Evolutionary conservation across 2,113 vertebrate species (phyloP).

Genomic region (Noctilio leporinus): DNA sequence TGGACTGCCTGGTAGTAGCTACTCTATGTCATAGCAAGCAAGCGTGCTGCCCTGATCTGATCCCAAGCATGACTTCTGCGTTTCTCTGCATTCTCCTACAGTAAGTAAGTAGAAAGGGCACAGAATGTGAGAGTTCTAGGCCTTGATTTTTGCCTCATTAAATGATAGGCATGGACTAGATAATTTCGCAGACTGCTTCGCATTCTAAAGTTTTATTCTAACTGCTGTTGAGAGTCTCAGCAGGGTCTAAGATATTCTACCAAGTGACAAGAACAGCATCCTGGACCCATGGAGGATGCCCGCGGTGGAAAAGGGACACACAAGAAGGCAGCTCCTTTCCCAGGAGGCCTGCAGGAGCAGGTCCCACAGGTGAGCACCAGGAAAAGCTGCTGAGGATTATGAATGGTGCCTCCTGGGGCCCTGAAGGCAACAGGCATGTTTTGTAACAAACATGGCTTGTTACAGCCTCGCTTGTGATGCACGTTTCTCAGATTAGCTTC

Average conservation of each 20-base stretch:
- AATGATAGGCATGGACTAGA: neutral
- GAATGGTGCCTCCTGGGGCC: neutral
- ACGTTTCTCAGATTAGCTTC: slow-evolving; percentile 16
- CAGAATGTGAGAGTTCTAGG: neutral
- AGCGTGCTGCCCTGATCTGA: neutral
- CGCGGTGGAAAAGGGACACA: neutral
- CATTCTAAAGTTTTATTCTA: neutral
- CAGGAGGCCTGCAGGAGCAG: accelerated
- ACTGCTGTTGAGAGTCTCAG: neutral
- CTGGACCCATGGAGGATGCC: neutral
- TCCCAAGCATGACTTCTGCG: neutral
- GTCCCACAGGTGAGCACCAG: neutral
- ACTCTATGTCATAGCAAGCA: neutral
- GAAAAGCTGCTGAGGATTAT: neutral
- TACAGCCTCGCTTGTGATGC: neutral
- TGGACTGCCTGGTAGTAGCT: neutral
- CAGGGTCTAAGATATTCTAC: neutral
- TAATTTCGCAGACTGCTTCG: neutral
- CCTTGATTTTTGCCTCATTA: neutral
- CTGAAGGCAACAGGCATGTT: neutral
- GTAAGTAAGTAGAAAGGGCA: neutral
- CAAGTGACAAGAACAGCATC: neutral
- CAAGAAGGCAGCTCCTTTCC: neutral
- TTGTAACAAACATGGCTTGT: neutral
- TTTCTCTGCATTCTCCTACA: neutral